A percentile compares a stretch with the other conserved stretches of the same genome.
phyloP scores from a whole-genome alignment of 2,113 vertebrate genomes.

The Cynocephalus volans region DNA sequence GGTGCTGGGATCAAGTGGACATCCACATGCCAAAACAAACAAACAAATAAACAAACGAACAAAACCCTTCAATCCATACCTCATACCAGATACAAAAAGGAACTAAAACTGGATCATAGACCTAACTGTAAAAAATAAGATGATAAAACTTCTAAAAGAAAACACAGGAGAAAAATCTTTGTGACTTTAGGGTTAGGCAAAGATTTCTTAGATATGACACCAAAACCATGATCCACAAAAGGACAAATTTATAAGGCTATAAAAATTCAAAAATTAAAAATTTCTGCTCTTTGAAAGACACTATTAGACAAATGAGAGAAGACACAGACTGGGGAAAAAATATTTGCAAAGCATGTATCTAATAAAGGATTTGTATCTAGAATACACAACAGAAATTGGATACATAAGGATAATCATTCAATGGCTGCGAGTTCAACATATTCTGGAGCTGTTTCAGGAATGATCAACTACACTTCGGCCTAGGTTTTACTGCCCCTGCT shows the following conservation, averaged over 20 bases:
- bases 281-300: slow-evolving; percentile 4
- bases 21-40: not conserved
- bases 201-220: not conserved
- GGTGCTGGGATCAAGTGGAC: not conserved
- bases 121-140: not conserved
- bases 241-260: not conserved
- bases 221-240: not conserved
- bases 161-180: not conserved
- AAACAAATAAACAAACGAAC: not conserved
- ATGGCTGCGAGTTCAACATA: not conserved
- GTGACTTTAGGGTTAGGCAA: not conserved
- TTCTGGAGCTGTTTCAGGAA: not conserved
- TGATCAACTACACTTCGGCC: not conserved
- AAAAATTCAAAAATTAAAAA: slow-evolving; percentile 31
- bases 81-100: not conserved
- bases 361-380: not conserved
- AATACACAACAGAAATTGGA: not conserved
- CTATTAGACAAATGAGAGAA: not conserved
- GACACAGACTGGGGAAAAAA: not conserved
- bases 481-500: not conserved
- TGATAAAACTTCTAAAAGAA: not conserved
- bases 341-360: not conserved
- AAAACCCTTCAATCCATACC: not conserved
- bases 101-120: not conserved
- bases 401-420: slow-evolving; percentile 1